These are phyloP conservation scores for Garra rufa DNA, from an alignment of 2,113 vertebrate species.

Conservation along the genomic window DNA sequence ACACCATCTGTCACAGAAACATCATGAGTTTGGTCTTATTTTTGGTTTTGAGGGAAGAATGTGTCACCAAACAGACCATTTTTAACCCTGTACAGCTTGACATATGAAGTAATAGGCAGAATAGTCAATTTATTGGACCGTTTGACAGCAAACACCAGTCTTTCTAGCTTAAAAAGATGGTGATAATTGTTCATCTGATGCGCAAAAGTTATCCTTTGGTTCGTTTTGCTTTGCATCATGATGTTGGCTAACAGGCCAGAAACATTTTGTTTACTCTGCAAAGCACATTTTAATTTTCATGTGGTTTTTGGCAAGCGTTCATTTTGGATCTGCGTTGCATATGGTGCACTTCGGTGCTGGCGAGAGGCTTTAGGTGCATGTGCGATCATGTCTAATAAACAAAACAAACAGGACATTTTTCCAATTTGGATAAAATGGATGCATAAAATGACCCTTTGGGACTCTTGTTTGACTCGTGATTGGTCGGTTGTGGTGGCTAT, in stretches of 20 bases:
- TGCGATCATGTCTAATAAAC: background rate
- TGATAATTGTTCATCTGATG: background rate
- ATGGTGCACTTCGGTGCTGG: background rate
- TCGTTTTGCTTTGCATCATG: background rate
- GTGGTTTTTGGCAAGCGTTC: background rate
- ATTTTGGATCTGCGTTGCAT: background rate
- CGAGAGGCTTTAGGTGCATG: background rate
- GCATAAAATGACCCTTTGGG: background rate
- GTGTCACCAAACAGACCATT: background rate
- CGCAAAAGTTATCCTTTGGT: background rate
- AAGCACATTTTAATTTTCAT: background rate
- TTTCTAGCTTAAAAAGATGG: too few relatives aligned
- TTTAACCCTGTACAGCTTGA: background rate
- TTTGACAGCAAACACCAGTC: background rate
- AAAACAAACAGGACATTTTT: background rate
- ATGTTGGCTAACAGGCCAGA: background rate
- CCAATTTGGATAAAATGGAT: background rate
- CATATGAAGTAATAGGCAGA: background rate
- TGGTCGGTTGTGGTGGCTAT: background rate
- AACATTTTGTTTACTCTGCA: background rate
- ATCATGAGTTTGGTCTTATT: background rate
- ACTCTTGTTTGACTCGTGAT: background rate
- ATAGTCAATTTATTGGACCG: background rate
- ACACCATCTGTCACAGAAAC: conserved; percentile 4
- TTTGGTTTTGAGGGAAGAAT: background rate